These are phyloP conservation scores for Campoletis sonorensis DNA, from an alignment of 1,140 invertebrate species.

Conservation along the genomic window DNA sequence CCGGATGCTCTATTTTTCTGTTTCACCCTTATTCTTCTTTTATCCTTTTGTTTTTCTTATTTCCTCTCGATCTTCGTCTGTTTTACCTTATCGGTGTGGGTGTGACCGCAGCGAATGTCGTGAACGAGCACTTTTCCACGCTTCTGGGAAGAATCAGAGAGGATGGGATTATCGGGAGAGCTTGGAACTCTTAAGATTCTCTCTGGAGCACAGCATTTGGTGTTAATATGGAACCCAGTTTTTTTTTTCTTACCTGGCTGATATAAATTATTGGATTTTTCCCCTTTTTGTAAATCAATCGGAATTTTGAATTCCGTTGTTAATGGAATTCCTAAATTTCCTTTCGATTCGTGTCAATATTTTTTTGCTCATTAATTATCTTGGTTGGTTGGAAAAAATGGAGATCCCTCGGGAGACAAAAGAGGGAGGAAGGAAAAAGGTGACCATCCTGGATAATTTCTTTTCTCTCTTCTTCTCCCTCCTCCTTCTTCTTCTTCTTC, in stretches of 20 bases:
- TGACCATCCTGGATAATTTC: not conserved
- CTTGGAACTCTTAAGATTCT: not conserved
- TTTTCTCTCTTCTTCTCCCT: not conserved
- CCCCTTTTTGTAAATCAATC: too few relatives aligned
- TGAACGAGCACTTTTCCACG: conserved; percentile 65
- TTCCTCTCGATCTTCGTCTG: not conserved
- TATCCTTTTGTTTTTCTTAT: not conserved
- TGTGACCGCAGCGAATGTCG: conserved; percentile 67
- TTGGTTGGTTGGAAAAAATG: too few relatives aligned
- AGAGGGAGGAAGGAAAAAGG: not conserved
- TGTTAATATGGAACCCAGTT: not conserved
- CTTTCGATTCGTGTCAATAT: not conserved
- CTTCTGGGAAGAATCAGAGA: conserved; percentile 64
- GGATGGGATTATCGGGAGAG: conserved; percentile 11
- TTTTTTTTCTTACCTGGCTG: too few relatives aligned
- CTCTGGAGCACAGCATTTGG: not conserved
- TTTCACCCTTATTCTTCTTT: not conserved
- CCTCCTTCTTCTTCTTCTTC: not conserved
- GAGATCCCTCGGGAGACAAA: not conserved
- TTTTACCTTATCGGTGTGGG: conserved; percentile 53
- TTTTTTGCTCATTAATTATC: too few relatives aligned
- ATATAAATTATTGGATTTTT: too few relatives aligned
- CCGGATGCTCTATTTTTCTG: conserved; percentile 47
- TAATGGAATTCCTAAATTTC: too few relatives aligned
- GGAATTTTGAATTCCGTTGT: not conserved